Conservation (phyloP, 2,888 invertebrate genomes). For the Chloroclysta siterata region DNA sequence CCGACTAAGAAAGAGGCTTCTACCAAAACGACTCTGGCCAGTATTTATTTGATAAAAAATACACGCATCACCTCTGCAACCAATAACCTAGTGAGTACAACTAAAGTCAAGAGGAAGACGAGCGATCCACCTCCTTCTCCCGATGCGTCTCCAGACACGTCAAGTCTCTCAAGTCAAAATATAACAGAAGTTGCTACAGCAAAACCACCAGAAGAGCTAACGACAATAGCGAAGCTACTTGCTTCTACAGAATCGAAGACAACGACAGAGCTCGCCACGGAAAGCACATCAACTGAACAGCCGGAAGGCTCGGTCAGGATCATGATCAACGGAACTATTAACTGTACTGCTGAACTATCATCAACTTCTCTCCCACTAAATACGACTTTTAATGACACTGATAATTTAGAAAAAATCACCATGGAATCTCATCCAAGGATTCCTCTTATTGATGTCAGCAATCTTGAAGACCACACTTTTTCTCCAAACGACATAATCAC, state of each 20-base stretch:
- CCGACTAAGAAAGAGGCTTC: slow-evolving; percentile 58
- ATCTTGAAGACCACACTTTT: slow-evolving; percentile 65
- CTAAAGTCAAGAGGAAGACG: slow-evolving; percentile 72
- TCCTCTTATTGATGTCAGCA: slow-evolving; percentile 57
- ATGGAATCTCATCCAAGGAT: slow-evolving; percentile 59
- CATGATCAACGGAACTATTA: slow-evolving; percentile 76
- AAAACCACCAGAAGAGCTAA: slow-evolving; percentile 38
- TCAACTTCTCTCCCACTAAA: slow-evolving; percentile 70
- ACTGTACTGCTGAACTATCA: slow-evolving; percentile 77
- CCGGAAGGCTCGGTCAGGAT: slow-evolving; percentile 70
- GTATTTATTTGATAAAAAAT: slow-evolving; percentile 51
- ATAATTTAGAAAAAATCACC: slow-evolving; percentile 56
- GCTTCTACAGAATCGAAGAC: slow-evolving; percentile 33
- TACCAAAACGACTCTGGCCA: slow-evolving; percentile 51
- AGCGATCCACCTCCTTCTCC: slow-evolving; percentile 54
- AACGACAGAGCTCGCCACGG: slow-evolving; percentile 42
- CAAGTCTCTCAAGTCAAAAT: slow-evolving; percentile 24
- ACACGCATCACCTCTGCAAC: slow-evolving; percentile 50
- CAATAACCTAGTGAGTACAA: slow-evolving; percentile 55
- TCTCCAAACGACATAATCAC: slow-evolving; percentile 74
- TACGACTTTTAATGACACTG: slow-evolving; percentile 55
- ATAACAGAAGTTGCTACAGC: slow-evolving; percentile 33
- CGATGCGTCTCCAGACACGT: slow-evolving; percentile 36
- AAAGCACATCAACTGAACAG: slow-evolving; percentile 58
- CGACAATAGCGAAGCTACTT: slow-evolving; percentile 40